Percentiles rank a stretch among this genome's conserved stretches.
phyloP scores from a whole-genome alignment of 2,113 vertebrate species.

The Andinoacara biseriatus region DNA sequence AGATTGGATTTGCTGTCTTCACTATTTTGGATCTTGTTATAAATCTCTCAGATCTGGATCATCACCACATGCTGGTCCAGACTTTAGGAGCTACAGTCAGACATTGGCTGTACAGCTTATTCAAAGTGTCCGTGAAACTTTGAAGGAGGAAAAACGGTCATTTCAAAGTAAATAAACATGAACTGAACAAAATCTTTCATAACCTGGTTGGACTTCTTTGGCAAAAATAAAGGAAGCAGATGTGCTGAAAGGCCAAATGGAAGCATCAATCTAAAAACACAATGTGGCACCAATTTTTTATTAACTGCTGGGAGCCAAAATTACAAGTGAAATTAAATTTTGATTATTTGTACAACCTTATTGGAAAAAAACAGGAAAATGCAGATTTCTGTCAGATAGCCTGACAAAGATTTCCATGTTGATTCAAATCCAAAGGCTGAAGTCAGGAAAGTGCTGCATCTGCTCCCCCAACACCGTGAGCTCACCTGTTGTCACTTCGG shows the following conservation, averaged over 20 bases:
- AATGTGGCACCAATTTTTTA: not conserved
- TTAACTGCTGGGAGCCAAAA: not conserved
- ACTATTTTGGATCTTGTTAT: not conserved
- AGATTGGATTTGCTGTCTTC: not conserved
- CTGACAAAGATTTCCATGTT: no score
- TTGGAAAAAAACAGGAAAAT: not conserved
- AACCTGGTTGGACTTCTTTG: not conserved
- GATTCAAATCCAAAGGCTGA: not conserved
- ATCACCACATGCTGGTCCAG: not conserved
- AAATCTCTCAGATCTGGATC: not conserved
- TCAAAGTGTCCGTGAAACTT: no score
- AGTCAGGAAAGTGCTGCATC: not conserved
- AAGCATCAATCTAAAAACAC: not conserved
- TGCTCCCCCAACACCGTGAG: not conserved
- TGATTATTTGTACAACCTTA: not conserved
- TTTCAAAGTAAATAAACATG: not conserved
- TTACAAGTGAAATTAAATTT: not conserved
- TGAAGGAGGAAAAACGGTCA: no score
- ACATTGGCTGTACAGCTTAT: no score
- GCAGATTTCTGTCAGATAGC: no score
- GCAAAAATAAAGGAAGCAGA: not conserved
- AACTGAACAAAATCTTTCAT: no score
- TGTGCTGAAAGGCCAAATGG: not conserved
- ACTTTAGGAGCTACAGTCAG: not conserved
- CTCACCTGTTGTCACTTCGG: slow-evolving; percentile 93